Conservation (phyloP, 2,113 vertebrate genomes). For the Daboia siamensis region DNA sequence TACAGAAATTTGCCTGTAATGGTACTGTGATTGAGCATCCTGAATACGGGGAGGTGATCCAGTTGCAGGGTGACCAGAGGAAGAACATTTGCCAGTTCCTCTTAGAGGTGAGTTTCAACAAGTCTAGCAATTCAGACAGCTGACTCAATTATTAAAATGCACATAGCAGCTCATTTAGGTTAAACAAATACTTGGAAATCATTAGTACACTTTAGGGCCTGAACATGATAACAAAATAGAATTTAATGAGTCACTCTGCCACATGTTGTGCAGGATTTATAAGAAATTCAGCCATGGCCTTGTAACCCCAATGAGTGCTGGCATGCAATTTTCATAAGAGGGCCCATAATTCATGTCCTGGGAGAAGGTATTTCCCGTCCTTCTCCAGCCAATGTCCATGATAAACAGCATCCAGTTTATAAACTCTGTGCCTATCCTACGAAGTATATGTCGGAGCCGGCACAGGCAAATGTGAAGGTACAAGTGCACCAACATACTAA, state of each 20-base stretch:
- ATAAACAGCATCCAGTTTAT: too few relatives aligned
- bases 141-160: background rate
- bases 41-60: constrained; percentile 84
- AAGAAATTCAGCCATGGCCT: too few relatives aligned
- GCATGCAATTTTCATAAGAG: too few relatives aligned
- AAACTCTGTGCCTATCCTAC: too few relatives aligned
- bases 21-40: constrained; percentile 85
- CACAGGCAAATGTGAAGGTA: too few relatives aligned
- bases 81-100: constrained; percentile 86
- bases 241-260: background rate
- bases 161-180: background rate
- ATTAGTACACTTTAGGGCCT: background rate
- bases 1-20: constrained; percentile 84
- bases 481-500: too few relatives aligned
- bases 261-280: background rate
- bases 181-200: background rate
- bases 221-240: background rate
- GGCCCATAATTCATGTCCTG: too few relatives aligned
- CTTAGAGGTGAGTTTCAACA: constrained; percentile 71
- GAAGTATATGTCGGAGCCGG: too few relatives aligned
- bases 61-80: constrained; percentile 83
- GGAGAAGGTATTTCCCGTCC: too few relatives aligned
- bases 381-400: too few relatives aligned
- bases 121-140: background rate
- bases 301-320: too few relatives aligned